phyloP scores from a whole-genome alignment of 2,113 vertebrate genomes.

The Ornithorhynchus anatinus region DNA sequence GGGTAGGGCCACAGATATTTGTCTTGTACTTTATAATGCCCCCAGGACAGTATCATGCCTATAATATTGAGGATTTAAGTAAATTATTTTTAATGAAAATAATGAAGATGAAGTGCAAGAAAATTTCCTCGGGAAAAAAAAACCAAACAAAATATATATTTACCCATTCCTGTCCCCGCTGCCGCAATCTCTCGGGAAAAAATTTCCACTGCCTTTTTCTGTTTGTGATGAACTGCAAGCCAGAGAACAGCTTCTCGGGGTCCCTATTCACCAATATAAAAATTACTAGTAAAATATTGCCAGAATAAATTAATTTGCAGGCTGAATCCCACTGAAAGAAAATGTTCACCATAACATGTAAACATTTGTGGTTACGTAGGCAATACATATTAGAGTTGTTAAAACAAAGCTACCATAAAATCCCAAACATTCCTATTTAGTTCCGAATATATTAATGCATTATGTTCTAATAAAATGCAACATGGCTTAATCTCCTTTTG shows the following conservation, averaged over 20 bases:
- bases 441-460: too few relatives aligned
- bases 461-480: too few relatives aligned
- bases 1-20: neutral
- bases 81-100: too few relatives aligned
- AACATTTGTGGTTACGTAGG: neutral
- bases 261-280: slow-evolving; percentile 55
- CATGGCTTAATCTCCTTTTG: too few relatives aligned
- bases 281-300: neutral
- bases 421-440: too few relatives aligned
- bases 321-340: neutral
- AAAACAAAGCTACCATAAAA: neutral
- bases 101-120: too few relatives aligned
- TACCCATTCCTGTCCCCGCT: slow-evolving; percentile 87
- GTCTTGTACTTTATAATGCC: neutral
- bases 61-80: too few relatives aligned
- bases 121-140: too few relatives aligned
- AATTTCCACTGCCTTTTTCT: slow-evolving; percentile 82
- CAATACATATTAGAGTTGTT: neutral
- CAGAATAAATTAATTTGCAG: neutral
- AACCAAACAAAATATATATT: slow-evolving; percentile 18
- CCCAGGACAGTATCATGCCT: rapidly evolving
- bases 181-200: slow-evolving; percentile 82
- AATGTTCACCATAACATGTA: neutral
- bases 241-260: slow-evolving; percentile 81
- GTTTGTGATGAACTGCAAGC: slow-evolving; percentile 82